Percentiles rank a stretch among this genome's conserved stretches.
These are phyloP conservation scores for Melipona beecheii DNA, from an alignment of 2,888 invertebrate genomes.

Conservation along the genomic window DNA sequence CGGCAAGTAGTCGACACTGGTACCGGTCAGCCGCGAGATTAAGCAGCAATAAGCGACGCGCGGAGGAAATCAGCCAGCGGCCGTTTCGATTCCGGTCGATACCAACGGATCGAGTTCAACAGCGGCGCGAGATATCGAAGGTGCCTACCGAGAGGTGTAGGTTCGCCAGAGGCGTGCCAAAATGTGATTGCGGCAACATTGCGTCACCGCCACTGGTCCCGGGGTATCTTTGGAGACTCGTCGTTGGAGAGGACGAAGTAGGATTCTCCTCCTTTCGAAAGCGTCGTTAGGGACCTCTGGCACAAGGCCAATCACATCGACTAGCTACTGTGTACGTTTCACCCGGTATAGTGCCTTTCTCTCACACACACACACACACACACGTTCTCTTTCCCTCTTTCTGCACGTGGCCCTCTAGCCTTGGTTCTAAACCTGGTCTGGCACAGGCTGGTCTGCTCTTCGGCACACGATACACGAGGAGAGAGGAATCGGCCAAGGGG, in stretches of 20 bases:
- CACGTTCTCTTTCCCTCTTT: neutral
- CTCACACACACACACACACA: neutral
- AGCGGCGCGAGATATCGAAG: slow-evolving; percentile 68
- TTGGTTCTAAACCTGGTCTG: slow-evolving; percentile 68
- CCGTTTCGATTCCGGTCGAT: slow-evolving; percentile 56
- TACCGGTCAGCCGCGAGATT: slow-evolving; percentile 49
- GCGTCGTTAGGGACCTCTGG: slow-evolving; percentile 83
- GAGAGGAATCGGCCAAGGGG: slow-evolving; percentile 63
- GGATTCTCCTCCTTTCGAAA: slow-evolving; percentile 82
- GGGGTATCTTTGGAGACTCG: slow-evolving; percentile 80
- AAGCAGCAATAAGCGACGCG: slow-evolving; percentile 51
- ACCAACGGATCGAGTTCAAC: slow-evolving; percentile 67
- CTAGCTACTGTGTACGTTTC: slow-evolving; percentile 80
- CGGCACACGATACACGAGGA: slow-evolving; percentile 25
- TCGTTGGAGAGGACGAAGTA: slow-evolving; percentile 78
- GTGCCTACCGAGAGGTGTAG: slow-evolving; percentile 69
- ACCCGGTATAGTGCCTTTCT: slow-evolving; percentile 57
- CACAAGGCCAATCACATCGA: slow-evolving; percentile 83
- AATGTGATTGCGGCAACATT: slow-evolving; percentile 83
- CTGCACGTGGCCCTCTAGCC: slow-evolving; percentile 23
- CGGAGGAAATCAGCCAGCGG: slow-evolving; percentile 31
- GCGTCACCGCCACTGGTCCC: slow-evolving; percentile 80
- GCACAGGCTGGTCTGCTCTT: slow-evolving; percentile 54
- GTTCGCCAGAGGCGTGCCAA: slow-evolving; percentile 79
- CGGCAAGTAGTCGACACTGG: slow-evolving; percentile 37